phyloP scores from a whole-genome alignment of 2,797 vertebrate species.

The Sciurus carolinensis region DNA sequence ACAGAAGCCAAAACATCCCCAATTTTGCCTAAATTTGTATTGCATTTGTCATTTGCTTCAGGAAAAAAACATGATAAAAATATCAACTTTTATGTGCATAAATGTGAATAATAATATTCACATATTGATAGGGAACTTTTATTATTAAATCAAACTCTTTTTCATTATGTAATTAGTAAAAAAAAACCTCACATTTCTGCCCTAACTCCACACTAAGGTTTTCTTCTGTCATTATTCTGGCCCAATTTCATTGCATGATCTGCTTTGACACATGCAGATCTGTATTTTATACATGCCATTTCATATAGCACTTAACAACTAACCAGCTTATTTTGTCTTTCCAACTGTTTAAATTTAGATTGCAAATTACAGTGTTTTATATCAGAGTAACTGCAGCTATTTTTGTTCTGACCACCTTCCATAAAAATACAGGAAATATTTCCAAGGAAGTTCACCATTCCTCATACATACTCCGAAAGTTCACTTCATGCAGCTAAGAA shows the following conservation, averaged over 20 bases:
- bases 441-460: neutral
- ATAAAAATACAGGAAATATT: neutral
- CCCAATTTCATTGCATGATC: neutral
- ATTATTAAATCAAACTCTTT: neutral
- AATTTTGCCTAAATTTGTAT: neutral
- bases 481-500: neutral
- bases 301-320: neutral
- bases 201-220: neutral
- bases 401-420: neutral
- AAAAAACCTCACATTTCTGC: neutral
- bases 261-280: neutral
- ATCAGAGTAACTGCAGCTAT: neutral
- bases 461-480: neutral
- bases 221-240: neutral
- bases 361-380: neutral
- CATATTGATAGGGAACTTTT: neutral
- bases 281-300: neutral
- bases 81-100: neutral
- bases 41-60: neutral
- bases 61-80: neutral
- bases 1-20: neutral
- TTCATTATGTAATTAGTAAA: neutral
- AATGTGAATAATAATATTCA: neutral
- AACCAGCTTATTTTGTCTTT: neutral
- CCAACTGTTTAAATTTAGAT: neutral